These are phyloP conservation scores for Galerucella calmariensis DNA, from an alignment of 2,888 invertebrate species.

Conservation along the genomic window DNA sequence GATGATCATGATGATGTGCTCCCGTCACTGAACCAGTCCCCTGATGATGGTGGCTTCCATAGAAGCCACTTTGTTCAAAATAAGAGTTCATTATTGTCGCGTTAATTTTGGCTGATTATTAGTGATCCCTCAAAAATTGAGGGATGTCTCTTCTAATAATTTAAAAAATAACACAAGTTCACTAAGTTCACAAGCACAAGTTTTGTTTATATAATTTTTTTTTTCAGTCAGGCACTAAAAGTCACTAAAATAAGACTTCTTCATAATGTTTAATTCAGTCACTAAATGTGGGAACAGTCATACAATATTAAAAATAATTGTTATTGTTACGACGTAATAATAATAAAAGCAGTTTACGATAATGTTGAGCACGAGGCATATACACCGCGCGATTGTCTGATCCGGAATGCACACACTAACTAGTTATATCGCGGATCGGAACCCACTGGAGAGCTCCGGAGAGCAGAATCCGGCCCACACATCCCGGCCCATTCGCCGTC, in stretches of 20 bases:
- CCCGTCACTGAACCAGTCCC: constrained; percentile 73
- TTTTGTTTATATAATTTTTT: constrained; percentile 19
- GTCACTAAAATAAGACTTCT: constrained; percentile 48
- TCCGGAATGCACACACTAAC: constrained; percentile 72
- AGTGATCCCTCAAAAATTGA: constrained; percentile 53
- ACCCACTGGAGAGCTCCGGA: constrained; percentile 71
- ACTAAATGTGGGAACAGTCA: constrained; percentile 42
- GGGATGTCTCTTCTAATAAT: constrained; percentile 51
- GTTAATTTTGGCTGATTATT: constrained; percentile 57
- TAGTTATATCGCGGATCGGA: constrained; percentile 72
- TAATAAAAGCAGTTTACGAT: constrained; percentile 57
- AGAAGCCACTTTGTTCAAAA: constrained; percentile 96
- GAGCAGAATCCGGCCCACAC: constrained; percentile 71
- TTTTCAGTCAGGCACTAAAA: constrained; percentile 41
- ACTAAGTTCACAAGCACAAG: constrained; percentile 46
- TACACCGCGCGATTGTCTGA: constrained; percentile 62
- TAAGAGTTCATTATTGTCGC: constrained; percentile 88
- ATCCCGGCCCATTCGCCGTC: constrained; percentile 65
- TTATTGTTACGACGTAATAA: constrained; percentile 64
- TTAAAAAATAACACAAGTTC: constrained; percentile 44
- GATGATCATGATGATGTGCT: constrained; percentile 73
- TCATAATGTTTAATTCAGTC: constrained; percentile 42
- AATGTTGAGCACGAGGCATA: constrained; percentile 60
- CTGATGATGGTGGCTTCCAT: constrained; percentile 91
- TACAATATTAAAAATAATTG: constrained; percentile 59